Evolutionary conservation across 2,888 invertebrate genomes (phyloP), one percentile per base, ranked within the genome.

Genomic region (Choreutis nemorana): DNA sequence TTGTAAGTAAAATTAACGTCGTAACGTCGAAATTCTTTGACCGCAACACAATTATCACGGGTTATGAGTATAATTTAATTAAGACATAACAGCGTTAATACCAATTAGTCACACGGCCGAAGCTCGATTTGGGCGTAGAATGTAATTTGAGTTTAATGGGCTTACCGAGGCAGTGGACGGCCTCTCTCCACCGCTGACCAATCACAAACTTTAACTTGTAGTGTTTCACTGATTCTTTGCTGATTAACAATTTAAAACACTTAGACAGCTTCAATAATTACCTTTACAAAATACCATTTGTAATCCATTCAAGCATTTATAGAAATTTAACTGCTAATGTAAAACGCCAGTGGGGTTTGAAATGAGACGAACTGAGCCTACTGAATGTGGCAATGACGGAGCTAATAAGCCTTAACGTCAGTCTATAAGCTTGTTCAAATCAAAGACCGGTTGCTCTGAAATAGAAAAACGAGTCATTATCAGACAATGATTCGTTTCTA

Each of bases 91-190:
- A 68, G 61, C 66, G 64, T 66, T 71, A 70, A 73, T 65, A 52
- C 62, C 72, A 75, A 77, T 78, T 77, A 75, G 77, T 72, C 73
- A 73, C 71, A 73, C 73, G 55, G n/a, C n/a, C n/a, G n/a, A 63
- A 59, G 58, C 62, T 55, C 44, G 56, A 61, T 68, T 71, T 72
- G 73, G 75, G 72, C 73, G 73, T 71, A 57, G 52, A 58, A 49
- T 57, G 75, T 73, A 77, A 77, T 73, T 70, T 62, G 72, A 77
- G 60, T 68, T 52, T 67, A 66, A 73, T 71, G 59, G 67, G 55
- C 64, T 73, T 70, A 72, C 48, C 44, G 56, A 56, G 62, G 68
- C 60, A 62, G 63, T 55, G 58, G 56, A 48, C 46, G 56, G 61
- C 75, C 75, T 71, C 71, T 72, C 59, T 58, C 61, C 54, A 33